Evolutionary conservation across 2,113 vertebrate genomes (phyloP), one percentile per base, ranked within the genome.

Genomic region (Peromyscus californicus): DNA sequence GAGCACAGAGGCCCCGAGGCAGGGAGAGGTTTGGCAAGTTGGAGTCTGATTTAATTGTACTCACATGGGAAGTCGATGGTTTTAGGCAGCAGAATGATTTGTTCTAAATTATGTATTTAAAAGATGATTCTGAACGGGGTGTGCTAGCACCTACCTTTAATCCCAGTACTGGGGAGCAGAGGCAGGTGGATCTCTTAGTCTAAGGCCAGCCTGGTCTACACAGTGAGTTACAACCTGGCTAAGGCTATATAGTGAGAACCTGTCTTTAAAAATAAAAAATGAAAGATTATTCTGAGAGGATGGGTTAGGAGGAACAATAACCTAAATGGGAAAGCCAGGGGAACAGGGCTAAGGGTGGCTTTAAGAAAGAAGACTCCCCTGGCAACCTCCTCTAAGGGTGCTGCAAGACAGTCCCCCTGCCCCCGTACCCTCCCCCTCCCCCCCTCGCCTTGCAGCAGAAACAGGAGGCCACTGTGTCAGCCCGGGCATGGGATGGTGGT

Each of bases 361-460:
- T 79, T 63, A 74, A 54, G 36, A 89, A 69, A 24, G 17, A 36
- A 31, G 15, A 4, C 7, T 51, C 69, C 31, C 48, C 19, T 59
- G 4, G 36, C 8, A 19, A n/a, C 63, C 42, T 90, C 51, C 5
- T 9, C 17, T n/a, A n/a, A 51, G n/a, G 33, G 36, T 9, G 0
- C 21, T 48, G 19, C 63, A 22, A 24, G 29, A 8, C 7, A 19
- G 33, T 9, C 42, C 0, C 29, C 42, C 21, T 24, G 22, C 24
- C 24, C 17, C 61, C 22, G 7, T 21, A 6, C 21, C 19, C 3
- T 12, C 59, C 59, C 59, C 59, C 19, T n/a, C 0, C 2, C 2
- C 51, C 26, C n/a, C 0, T 0, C 4, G 5, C 12, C 75, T 70
- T 39, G 87, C 57, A 5, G 69, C 36, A 74, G 79, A 42, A 26